Percentiles rank a stretch among this genome's conserved stretches.
Conservation (phyloP, 2,888 invertebrate species). For the Tiphia femorata region DNA sequence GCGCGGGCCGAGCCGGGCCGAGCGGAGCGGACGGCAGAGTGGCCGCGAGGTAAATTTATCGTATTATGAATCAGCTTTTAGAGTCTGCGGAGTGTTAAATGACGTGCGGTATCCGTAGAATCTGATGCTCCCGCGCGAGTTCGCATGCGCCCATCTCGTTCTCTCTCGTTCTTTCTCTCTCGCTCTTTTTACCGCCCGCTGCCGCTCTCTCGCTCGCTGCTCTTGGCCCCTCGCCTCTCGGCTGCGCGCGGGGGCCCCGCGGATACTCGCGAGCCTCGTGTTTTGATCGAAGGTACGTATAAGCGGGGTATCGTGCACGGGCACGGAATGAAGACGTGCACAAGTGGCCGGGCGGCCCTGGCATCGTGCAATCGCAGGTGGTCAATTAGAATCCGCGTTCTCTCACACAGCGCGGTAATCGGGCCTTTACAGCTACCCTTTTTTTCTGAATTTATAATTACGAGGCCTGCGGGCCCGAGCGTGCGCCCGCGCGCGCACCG, state of each 20-base stretch:
- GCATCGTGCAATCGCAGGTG: conserved; percentile 45
- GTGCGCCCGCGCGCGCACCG: conserved; percentile 21
- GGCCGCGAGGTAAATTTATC: conserved; percentile 27
- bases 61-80: conserved; percentile 27
- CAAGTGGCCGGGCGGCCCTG: conserved; percentile 30
- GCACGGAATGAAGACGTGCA: conserved; percentile 41
- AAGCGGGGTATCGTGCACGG: conserved; percentile 3
- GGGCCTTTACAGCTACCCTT: conserved; percentile 42
- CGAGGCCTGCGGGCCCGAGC: conserved; percentile 33
- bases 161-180: neutral
- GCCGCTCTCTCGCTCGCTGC: neutral
- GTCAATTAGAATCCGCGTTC: conserved; percentile 48
- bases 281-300: conserved; percentile 30
- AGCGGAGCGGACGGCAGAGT: too few species aligned
- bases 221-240: neutral
- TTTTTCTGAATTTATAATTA: conserved; percentile 46
- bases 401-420: conserved; percentile 40
- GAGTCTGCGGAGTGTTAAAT: conserved; percentile 37
- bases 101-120: conserved; percentile 40
- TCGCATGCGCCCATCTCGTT: conserved; percentile 14
- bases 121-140: conserved; percentile 20
- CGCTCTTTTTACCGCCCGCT: neutral
- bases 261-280: conserved; percentile 1
- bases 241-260: too few species aligned
- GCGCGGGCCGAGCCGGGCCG: too few species aligned